Conservation (phyloP, 35 echinoderm and acorn worm species). For the Ophioderma brevispina region DNA sequence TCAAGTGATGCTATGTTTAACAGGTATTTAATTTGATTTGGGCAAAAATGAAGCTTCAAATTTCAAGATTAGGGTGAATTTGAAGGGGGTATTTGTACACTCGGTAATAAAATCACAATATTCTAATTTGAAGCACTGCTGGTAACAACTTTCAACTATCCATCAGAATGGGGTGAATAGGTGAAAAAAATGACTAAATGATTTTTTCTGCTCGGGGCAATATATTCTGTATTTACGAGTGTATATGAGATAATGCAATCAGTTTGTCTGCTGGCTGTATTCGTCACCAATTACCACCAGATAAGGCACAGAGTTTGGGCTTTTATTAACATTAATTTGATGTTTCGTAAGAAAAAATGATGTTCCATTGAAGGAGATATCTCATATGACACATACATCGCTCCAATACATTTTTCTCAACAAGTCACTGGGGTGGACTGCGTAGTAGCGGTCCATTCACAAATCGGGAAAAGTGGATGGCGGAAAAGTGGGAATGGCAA, state of each 20-base stretch:
- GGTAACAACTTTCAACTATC: neutral
- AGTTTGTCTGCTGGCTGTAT: neutral
- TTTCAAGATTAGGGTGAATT: neutral
- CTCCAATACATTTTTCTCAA: neutral
- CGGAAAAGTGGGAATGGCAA: too few species aligned
- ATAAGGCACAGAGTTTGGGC: neutral
- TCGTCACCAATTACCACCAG: conserved; percentile 2
- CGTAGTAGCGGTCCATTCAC: neutral
- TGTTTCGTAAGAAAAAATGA: neutral
- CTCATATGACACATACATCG: neutral
- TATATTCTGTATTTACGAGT: neutral
- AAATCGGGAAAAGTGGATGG: too few species aligned
- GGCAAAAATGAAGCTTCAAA: neutral
- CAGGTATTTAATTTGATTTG: neutral
- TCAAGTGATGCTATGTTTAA: neutral
- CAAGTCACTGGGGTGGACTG: neutral
- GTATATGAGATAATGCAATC: neutral
- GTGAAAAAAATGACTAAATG: conserved; percentile 6
- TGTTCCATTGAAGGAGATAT: conserved; percentile 3
- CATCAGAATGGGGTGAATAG: neutral
- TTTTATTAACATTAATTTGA: conserved; percentile 12
- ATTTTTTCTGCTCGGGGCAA: neutral
- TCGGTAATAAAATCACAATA: too few species aligned
- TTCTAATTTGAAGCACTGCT: neutral
- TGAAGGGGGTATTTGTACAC: too few species aligned